Evolutionary conservation across 2,797 vertebrate genomes (phyloP).

Genomic region (Masticophis lateralis): DNA sequence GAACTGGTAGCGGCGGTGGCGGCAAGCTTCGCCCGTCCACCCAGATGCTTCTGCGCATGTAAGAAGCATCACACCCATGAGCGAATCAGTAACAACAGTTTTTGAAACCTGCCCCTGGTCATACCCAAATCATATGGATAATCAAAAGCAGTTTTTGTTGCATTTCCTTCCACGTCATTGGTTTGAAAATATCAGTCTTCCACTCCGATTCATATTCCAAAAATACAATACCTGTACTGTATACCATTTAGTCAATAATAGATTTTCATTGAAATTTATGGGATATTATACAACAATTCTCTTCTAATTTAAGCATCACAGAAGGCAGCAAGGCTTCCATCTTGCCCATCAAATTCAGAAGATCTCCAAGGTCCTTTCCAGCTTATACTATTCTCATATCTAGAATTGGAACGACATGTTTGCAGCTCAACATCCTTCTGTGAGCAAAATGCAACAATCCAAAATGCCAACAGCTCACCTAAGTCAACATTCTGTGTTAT

Average conservation of each 20-base stretch:
- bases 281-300: background rate
- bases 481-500: background rate
- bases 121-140: background rate
- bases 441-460: background rate
- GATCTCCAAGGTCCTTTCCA: background rate
- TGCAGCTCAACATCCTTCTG: background rate
- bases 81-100: fast-evolving
- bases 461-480: background rate
- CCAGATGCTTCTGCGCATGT: no score
- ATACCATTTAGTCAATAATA: background rate
- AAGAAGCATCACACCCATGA: no score
- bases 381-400: background rate
- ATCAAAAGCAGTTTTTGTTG: background rate
- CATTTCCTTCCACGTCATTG: background rate
- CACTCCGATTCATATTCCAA: background rate
- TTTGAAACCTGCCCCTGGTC: background rate
- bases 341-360: background rate
- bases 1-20: no score
- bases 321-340: background rate
- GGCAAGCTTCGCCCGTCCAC: no score
- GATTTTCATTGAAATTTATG: background rate
- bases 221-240: background rate
- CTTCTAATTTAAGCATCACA: background rate
- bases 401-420: background rate
- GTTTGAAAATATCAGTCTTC: background rate